A percentile compares a stretch with the other conserved stretches of the same genome.
These are phyloP conservation scores for Hylaeus anthracinus DNA, from an alignment of 1,140 invertebrate species.

Conservation along the genomic window DNA sequence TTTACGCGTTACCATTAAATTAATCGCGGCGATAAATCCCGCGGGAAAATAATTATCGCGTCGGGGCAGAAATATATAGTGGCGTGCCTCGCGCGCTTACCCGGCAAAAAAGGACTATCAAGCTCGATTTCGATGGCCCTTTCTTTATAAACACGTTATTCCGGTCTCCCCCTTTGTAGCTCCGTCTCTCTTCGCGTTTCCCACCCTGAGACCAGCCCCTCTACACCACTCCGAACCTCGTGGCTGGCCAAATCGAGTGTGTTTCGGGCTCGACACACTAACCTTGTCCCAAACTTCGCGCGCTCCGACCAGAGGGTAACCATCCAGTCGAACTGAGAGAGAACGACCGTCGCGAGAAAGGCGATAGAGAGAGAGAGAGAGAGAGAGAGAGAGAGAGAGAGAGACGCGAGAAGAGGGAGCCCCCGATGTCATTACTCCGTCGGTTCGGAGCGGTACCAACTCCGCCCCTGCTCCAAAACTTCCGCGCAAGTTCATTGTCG, in stretches of 20 bases:
- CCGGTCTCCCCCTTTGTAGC: slow-evolving; percentile 24
- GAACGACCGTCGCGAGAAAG: too few relatives aligned
- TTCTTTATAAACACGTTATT: slow-evolving; percentile 56
- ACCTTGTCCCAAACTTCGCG: slow-evolving; percentile 68
- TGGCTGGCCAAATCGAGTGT: slow-evolving; percentile 46
- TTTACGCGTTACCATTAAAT: slow-evolving; percentile 3
- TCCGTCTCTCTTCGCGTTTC: slow-evolving; percentile 2
- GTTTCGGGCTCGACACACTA: slow-evolving; percentile 62
- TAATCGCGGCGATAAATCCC: slow-evolving; percentile 21
- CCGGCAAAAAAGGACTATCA: slow-evolving; percentile 30
- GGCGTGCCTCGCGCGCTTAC: not conserved
- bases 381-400: slow-evolving; percentile 7
- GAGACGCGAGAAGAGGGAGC: not conserved
- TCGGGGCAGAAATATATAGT: slow-evolving; percentile 30
- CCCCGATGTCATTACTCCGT: slow-evolving; percentile 38
- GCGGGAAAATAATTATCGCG: slow-evolving; percentile 28
- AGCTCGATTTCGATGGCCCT: slow-evolving; percentile 48
- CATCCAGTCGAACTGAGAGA: not conserved
- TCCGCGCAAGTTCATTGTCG: slow-evolving; percentile 58
- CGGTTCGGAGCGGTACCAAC: not conserved
- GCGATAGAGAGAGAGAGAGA: slow-evolving; percentile 7
- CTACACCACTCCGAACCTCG: slow-evolving; percentile 1
- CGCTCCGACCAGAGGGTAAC: not conserved
- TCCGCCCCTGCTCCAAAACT: slow-evolving; percentile 39
- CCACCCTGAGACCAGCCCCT: not conserved